These are phyloP conservation scores for Gymnothorax javanicus DNA, from an alignment of 2,797 vertebrate genomes.

Conservation along the genomic window DNA sequence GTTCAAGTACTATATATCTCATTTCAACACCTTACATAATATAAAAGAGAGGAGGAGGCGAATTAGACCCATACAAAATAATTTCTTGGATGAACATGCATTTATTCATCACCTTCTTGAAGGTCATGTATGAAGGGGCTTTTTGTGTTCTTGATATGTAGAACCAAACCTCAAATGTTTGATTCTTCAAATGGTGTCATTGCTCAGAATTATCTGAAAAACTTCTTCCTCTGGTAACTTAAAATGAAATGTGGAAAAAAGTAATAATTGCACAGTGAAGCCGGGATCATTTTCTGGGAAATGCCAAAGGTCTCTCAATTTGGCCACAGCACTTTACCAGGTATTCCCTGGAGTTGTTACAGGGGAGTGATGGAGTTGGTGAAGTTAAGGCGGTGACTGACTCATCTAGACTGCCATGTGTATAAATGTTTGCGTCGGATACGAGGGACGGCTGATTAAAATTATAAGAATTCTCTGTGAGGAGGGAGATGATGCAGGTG, in stretches of 20 bases:
- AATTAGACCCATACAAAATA: neutral
- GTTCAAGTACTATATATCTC: neutral
- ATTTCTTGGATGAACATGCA: neutral
- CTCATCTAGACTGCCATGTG: conserved; percentile 42
- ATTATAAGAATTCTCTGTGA: conserved; percentile 68
- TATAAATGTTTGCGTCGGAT: conserved; percentile 56
- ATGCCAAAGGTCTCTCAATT: conserved; percentile 3
- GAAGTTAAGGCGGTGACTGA: conserved; percentile 23
- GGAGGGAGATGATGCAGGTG: conserved; percentile 57
- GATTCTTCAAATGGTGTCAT: neutral
- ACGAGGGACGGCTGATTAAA: conserved; percentile 66
- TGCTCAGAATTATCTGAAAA: neutral
- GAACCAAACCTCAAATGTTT: neutral
- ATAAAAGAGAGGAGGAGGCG: neutral
- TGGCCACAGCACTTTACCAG: neutral
- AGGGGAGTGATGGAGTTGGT: conserved; percentile 31
- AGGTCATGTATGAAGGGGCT: conserved; percentile 33
- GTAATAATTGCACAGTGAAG: neutral
- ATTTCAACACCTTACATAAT: neutral
- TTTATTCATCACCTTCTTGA: conserved; percentile 33
- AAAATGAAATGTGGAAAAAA: neutral
- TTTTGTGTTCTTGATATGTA: conserved; percentile 28
- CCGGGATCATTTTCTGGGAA: neutral
- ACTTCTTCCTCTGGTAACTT: neutral
- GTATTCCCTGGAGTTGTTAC: neutral